Evolutionary conservation across 2,113 vertebrate genomes (phyloP).

Genomic region (Isichthys henryi): DNA sequence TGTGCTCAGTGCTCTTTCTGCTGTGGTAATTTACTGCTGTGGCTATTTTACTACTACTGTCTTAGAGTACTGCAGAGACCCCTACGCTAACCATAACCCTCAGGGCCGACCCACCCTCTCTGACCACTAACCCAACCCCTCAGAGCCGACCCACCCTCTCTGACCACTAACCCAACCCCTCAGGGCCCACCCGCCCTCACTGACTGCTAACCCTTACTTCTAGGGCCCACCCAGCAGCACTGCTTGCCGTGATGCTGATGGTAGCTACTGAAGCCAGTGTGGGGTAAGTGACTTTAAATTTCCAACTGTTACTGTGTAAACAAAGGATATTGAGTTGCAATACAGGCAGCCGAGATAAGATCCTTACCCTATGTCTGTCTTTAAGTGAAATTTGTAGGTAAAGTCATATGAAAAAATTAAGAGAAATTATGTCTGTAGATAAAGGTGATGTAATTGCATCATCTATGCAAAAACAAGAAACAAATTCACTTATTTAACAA

Average conservation of each 20-base stretch:
- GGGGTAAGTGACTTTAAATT: conserved; percentile 43
- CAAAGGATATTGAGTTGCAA: not conserved
- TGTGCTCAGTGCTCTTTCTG: too few species aligned
- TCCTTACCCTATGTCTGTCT: not conserved
- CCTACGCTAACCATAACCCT: too few species aligned
- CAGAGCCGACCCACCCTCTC: too few species aligned
- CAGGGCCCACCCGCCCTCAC: not conserved
- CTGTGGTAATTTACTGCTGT: too few species aligned
- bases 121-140: too few species aligned
- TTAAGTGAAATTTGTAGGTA: not conserved
- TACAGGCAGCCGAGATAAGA: not conserved
- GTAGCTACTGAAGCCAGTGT: conserved; percentile 42
- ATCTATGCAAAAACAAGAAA: too few species aligned
- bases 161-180: too few species aligned
- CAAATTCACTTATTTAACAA: too few species aligned
- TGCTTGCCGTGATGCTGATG: conserved; percentile 34
- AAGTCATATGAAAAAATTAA: not conserved
- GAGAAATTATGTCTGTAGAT: too few species aligned
- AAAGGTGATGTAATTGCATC: too few species aligned
- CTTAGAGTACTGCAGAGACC: too few species aligned
- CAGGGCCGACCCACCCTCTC: conserved; percentile 32
- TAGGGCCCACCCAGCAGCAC: conserved; percentile 40
- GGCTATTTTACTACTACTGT: too few species aligned
- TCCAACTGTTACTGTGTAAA: not conserved
- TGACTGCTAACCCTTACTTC: not conserved